Evolutionary conservation across 2,113 vertebrate species (phyloP).

Genomic region (Tyrannus savana): DNA sequence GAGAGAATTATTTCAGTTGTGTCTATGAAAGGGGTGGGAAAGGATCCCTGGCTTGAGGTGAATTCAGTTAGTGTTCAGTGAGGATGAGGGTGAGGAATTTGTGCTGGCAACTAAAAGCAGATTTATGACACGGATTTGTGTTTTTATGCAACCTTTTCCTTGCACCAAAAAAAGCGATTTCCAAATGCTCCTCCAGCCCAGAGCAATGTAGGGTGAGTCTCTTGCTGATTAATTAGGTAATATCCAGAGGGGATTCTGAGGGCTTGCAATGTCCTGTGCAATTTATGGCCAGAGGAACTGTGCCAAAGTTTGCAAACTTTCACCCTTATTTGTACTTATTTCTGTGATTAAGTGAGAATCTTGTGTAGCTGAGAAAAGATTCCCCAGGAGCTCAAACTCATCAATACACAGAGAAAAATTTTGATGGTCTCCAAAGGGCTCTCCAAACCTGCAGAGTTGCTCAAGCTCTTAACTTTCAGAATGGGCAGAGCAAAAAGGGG

Average conservation of each 20-base stretch:
- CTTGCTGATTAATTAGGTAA: not conserved
- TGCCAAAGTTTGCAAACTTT: not conserved
- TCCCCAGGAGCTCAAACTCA: not conserved
- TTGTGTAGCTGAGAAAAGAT: not conserved
- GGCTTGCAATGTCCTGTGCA: not conserved
- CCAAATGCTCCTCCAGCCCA: not conserved
- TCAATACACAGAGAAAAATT: not conserved
- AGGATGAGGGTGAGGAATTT: not conserved
- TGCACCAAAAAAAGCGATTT: rapidly evolving
- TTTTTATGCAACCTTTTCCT: not conserved
- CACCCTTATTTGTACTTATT: not conserved
- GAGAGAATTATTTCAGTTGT: not conserved
- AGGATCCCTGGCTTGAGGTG: not conserved
- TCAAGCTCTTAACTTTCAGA: not conserved
- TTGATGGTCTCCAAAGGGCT: not conserved
- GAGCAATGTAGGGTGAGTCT: not conserved
- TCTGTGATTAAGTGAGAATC: not conserved
- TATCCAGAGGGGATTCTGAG: not conserved
- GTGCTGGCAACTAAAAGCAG: not conserved
- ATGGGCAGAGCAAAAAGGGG: not conserved
- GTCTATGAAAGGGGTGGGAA: rapidly evolving
- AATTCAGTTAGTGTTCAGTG: rapidly evolving
- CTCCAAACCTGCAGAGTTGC: not conserved
- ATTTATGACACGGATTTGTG: not conserved
- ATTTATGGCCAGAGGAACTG: not conserved